Evolutionary conservation across 2,888 invertebrate genomes (phyloP).

Genomic region (Neria commutata): DNA sequence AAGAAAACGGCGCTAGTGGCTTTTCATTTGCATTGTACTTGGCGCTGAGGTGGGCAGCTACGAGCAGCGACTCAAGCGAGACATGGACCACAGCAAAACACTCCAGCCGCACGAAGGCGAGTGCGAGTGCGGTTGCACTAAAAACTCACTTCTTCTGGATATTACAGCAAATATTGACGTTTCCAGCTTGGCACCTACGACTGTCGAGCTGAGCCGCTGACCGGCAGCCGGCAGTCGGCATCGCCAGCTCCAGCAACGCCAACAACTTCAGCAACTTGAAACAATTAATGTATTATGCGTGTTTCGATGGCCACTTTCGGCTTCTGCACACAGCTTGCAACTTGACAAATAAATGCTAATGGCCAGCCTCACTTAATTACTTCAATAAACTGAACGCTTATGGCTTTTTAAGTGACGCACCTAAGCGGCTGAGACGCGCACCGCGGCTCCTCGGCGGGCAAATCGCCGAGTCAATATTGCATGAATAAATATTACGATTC

Average conservation of each 20-base stretch:
- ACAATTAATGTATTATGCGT: constrained; percentile 55
- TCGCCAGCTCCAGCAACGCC: not conserved
- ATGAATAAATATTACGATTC: constrained; percentile 37
- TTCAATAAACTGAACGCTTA: constrained; percentile 51
- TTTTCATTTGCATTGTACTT: no score
- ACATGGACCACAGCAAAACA: no score
- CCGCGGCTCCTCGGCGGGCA: constrained; percentile 1
- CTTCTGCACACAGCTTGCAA: constrained; percentile 41
- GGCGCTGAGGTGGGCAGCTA: no score
- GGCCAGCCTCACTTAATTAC: constrained; percentile 54
- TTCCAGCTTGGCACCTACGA: not conserved
- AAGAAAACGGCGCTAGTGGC: no score
- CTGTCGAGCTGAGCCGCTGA: no score
- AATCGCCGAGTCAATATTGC: constrained; percentile 42
- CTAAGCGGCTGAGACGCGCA: not conserved
- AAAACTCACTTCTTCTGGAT: not conserved
- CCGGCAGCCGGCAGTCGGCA: not conserved
- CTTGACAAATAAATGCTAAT: constrained; percentile 53
- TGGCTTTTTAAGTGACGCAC: constrained; percentile 43
- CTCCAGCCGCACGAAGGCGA: no score
- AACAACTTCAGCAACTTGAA: constrained; percentile 39
- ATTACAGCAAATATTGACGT: not conserved
- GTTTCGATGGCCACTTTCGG: constrained; percentile 51
- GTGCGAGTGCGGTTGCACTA: no score
- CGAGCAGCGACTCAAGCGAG: no score